phyloP scores from a whole-genome alignment of 2,113 vertebrate genomes.

The Pycnonotus jocosus region DNA sequence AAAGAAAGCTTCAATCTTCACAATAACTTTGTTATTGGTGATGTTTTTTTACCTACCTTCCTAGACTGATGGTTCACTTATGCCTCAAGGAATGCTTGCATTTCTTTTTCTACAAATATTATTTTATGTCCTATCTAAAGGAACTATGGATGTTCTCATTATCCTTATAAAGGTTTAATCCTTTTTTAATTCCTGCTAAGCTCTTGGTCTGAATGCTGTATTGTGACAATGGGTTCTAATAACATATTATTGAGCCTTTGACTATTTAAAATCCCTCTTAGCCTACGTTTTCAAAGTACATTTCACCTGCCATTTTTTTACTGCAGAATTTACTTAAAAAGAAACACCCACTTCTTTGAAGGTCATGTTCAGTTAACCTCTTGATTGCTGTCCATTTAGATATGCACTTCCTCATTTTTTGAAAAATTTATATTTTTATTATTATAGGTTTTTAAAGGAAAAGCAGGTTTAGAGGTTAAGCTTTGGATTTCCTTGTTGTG shows the following conservation, averaged over 20 bases:
- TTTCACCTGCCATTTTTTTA: background rate
- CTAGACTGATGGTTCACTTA: background rate
- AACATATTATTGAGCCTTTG: background rate
- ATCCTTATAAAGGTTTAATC: conserved; percentile 35
- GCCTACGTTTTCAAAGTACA: background rate
- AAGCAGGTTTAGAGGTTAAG: background rate
- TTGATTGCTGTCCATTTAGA: background rate
- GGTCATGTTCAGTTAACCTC: background rate
- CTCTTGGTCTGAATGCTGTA: background rate
- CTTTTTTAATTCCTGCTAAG: conserved; percentile 46
- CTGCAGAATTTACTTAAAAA: background rate
- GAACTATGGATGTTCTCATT: conserved; percentile 22
- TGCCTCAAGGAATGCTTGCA: background rate
- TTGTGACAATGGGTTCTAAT: conserved; percentile 9
- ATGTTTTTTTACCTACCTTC: background rate
- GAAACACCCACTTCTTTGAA: background rate
- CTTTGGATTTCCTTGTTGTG: background rate
- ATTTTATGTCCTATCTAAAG: conserved; percentile 20
- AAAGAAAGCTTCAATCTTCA: background rate
- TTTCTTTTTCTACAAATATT: background rate
- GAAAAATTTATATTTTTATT: background rate
- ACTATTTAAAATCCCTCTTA: conserved; percentile 8
- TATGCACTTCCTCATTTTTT: background rate
- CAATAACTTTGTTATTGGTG: background rate
- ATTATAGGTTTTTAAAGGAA: background rate